Percentiles rank a stretch among this genome's conserved stretches.
Conservation (phyloP, 2,888 invertebrate species). For the Drosophila lutescens region DNA sequence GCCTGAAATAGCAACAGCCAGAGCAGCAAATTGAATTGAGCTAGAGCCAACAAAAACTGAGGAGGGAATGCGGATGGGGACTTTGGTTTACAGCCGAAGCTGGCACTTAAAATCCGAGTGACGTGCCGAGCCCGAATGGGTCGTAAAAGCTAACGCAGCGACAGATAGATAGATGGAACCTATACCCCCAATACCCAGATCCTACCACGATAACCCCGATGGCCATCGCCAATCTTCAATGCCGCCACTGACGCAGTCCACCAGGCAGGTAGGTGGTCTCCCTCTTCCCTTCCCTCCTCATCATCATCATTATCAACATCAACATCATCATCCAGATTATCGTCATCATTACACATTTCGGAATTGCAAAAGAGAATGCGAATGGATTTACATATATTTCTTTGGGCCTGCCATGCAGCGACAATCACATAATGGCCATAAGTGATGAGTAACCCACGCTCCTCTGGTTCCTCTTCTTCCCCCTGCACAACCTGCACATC, state of each 20-base stretch:
- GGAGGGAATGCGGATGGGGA: background rate
- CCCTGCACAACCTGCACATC: background rate
- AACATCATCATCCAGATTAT: constrained; percentile 9
- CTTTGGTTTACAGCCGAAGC: background rate
- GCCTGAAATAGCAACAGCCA: constrained; percentile 41
- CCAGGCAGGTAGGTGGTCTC: constrained; percentile 3
- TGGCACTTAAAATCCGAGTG: constrained; percentile 39
- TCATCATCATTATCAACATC: background rate
- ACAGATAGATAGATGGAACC: constrained; percentile 7
- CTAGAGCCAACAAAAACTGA: constrained; percentile 1
- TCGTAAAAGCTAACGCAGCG: constrained; percentile 36
- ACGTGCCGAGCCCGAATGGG: constrained; percentile 27
- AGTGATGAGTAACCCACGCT: constrained; percentile 30
- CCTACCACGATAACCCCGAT: constrained; percentile 12
- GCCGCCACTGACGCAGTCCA: no score
- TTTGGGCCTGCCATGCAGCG: constrained; percentile 17
- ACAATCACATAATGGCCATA: constrained; percentile 45
- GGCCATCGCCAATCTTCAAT: constrained; percentile 23
- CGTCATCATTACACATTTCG: constrained; percentile 17
- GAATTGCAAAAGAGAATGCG: constrained; percentile 18
- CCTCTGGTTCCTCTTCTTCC: background rate
- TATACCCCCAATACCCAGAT: background rate
- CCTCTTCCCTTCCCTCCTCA: background rate
- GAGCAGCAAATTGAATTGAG: constrained; percentile 44
- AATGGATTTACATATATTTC: constrained; percentile 38